Conservation (phyloP, 2,797 vertebrate genomes). For the Epinephelus awoara region DNA sequence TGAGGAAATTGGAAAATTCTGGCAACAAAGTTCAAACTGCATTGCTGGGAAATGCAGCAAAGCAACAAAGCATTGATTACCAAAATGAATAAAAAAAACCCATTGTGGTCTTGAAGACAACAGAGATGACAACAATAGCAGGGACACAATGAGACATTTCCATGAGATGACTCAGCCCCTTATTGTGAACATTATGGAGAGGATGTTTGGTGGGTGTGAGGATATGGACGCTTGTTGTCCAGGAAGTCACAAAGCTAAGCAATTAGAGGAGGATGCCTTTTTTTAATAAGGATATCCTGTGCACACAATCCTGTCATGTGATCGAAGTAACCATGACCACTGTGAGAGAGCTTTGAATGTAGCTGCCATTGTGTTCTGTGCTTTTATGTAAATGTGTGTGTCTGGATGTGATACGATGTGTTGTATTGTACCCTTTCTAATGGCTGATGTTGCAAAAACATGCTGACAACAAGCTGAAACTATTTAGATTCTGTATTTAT, state of each 20-base stretch:
- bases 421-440: too few relatives aligned
- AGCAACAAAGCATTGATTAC: not conserved
- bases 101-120: slow-evolving; percentile 2
- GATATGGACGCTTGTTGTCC: slow-evolving; percentile 70
- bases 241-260: slow-evolving; percentile 72
- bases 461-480: too few relatives aligned
- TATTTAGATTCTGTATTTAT: too few relatives aligned
- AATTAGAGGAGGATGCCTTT: slow-evolving; percentile 69
- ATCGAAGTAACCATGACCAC: slow-evolving; percentile 40
- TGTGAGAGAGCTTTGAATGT: slow-evolving; percentile 10
- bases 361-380: too few relatives aligned
- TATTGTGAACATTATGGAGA: slow-evolving; percentile 40
- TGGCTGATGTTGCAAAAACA: too few relatives aligned
- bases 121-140: slow-evolving; percentile 17
- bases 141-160: slow-evolving; percentile 42
- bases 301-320: slow-evolving; percentile 63
- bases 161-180: slow-evolving; percentile 52
- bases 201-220: slow-evolving; percentile 73
- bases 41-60: slow-evolving; percentile 7
- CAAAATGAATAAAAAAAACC: not conserved
- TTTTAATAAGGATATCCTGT: slow-evolving; percentile 80
- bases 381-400: too few relatives aligned
- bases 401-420: too few relatives aligned
- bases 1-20: not conserved
- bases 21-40: not conserved